These are phyloP conservation scores for Acleris sparsana DNA, from an alignment of 2,888 invertebrate genomes.

Conservation along the genomic window DNA sequence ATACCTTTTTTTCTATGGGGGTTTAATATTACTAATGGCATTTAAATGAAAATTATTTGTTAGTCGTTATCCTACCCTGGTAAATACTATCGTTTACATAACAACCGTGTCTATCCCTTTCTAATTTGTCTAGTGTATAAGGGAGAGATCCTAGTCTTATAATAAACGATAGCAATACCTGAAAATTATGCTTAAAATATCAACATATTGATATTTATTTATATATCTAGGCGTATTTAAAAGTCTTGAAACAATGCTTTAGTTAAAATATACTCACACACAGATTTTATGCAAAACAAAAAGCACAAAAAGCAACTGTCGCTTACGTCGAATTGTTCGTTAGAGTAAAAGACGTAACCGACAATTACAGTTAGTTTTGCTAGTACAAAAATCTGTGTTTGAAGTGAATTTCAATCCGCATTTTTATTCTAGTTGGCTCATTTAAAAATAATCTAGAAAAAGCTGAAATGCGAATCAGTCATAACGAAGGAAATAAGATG, in stretches of 20 bases:
- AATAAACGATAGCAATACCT: background rate
- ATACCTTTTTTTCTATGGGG: no score
- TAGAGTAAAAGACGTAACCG: background rate
- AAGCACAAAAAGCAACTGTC: background rate
- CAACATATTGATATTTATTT: slow-evolving; percentile 5
- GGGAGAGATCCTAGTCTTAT: background rate
- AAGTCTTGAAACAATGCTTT: slow-evolving; percentile 16
- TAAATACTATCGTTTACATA: slow-evolving; percentile 1
- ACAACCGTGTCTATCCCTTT: background rate
- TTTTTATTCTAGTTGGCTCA: slow-evolving; percentile 37
- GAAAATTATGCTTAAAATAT: slow-evolving; percentile 13
- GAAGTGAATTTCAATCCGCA: slow-evolving; percentile 13
- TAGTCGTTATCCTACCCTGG: background rate
- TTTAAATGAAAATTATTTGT: slow-evolving; percentile 1
- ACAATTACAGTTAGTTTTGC: background rate
- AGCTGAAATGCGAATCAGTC: slow-evolving; percentile 69
- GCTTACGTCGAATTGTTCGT: background rate
- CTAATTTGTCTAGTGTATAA: background rate
- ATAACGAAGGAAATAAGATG: slow-evolving; percentile 38
- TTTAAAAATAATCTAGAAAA: slow-evolving; percentile 47
- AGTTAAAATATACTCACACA: background rate
- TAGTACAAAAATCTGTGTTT: slow-evolving; percentile 5
- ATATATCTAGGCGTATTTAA: slow-evolving; percentile 8
- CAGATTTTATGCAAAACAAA: background rate
- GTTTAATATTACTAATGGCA: no score